Evolutionary conservation across 2,797 vertebrate genomes (phyloP).

Genomic region (Gallinago nigripennis): DNA sequence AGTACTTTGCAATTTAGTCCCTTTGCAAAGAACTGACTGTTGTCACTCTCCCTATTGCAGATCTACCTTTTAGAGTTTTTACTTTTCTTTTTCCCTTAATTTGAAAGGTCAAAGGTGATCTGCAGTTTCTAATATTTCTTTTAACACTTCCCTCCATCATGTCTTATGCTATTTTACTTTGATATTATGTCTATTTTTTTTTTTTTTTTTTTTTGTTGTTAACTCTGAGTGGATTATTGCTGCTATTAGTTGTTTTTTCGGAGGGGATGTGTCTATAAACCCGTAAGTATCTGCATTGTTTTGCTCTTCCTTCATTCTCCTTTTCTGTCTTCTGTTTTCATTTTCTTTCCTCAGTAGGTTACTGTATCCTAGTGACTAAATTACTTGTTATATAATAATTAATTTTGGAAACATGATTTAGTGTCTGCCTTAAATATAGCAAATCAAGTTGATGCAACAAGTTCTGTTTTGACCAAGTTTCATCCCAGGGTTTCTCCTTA

Average conservation of each 20-base stretch:
- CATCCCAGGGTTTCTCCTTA: neutral
- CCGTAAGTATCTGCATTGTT: constrained; percentile 81
- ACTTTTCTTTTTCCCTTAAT: neutral
- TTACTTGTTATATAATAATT: neutral
- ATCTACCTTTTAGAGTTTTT: neutral
- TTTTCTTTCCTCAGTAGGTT: neutral
- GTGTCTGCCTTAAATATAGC: neutral
- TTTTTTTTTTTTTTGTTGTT: neutral
- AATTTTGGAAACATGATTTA: neutral
- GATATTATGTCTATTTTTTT: neutral
- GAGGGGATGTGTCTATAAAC: constrained; percentile 83
- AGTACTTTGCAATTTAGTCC: neutral
- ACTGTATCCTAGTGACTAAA: neutral
- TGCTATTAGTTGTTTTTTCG: constrained; percentile 86
- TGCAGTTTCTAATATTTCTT: neutral
- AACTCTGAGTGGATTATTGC: constrained; percentile 40
- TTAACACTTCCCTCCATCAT: neutral
- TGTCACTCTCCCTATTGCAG: neutral
- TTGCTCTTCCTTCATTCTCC: neutral
- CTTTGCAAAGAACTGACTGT: neutral
- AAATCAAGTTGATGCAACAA: neutral
- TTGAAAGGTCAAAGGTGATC: neutral
- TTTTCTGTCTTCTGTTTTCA: neutral
- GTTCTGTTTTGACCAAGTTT: neutral
- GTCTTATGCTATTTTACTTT: neutral